A percentile compares a stretch with the other conserved stretches of the same genome.
Evolutionary conservation across 2,888 invertebrate genomes (phyloP).

Genomic region (Trachelus troglodyta): DNA sequence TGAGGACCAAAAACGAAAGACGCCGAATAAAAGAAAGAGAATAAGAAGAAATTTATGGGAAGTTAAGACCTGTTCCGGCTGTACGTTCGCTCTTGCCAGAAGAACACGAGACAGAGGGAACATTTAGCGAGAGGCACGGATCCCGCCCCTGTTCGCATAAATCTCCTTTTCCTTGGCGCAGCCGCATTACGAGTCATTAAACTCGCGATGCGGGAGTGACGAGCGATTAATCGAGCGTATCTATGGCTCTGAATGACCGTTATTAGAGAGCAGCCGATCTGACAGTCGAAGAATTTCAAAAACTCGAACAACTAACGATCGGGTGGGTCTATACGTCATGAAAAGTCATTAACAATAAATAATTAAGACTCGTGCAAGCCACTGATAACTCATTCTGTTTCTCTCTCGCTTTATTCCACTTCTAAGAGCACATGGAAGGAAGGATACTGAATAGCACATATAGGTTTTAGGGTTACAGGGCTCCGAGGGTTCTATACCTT

Average conservation of each 20-base stretch:
- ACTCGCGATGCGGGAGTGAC: neutral
- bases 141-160: neutral
- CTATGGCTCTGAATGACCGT: conserved; percentile 20
- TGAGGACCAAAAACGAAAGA: neutral
- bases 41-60: neutral
- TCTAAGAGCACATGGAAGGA: too few species aligned
- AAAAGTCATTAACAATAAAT: neutral
- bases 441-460: neutral
- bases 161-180: neutral
- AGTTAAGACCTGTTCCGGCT: neutral
- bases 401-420: neutral
- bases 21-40: neutral
- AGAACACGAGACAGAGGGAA: neutral
- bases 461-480: neutral
- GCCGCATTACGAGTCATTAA: conserved; percentile 3
- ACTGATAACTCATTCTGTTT: neutral
- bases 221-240: conserved; percentile 12
- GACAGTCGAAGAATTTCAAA: neutral
- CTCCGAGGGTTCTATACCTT: neutral
- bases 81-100: neutral
- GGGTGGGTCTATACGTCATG: neutral
- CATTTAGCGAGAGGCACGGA: neutral
- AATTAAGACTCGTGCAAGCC: neutral
- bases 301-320: neutral
- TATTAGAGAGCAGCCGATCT: conserved; percentile 20